Conservation (phyloP, 2,888 invertebrate genomes). For the Pherbina coryleti region DNA sequence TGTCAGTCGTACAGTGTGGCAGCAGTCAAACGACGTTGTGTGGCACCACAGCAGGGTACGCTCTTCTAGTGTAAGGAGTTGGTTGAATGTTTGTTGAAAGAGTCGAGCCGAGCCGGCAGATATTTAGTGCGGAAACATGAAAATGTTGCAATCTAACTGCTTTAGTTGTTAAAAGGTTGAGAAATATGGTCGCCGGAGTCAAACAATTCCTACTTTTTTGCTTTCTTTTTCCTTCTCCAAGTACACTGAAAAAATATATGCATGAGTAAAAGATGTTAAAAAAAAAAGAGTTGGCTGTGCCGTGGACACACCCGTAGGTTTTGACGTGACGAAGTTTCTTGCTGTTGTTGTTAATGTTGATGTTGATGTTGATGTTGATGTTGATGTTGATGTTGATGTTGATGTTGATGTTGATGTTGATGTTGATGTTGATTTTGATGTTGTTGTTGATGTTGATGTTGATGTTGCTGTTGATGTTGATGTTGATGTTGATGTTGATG, state of each 20-base stretch:
- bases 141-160: slow-evolving; percentile 10
- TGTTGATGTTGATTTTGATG: no score
- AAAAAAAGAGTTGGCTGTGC: no score
- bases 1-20: not conserved
- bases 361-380: no score
- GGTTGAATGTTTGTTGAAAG: not conserved
- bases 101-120: not conserved
- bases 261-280: no score
- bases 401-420: no score
- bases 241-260: slow-evolving; percentile 11
- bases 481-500: no score
- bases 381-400: no score
- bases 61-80: not conserved
- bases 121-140: slow-evolving; percentile 29
- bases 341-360: no score
- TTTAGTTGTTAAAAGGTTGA: not conserved
- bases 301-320: no score
- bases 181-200: not conserved
- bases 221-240: not conserved
- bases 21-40: not conserved
- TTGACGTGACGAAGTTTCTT: no score
- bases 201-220: not conserved
- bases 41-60: not conserved
- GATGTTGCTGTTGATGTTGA: no score
- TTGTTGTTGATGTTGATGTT: no score